Evolutionary conservation across 1,140 invertebrate genomes (phyloP).

Genomic region (Bathynomus jamesi): DNA sequence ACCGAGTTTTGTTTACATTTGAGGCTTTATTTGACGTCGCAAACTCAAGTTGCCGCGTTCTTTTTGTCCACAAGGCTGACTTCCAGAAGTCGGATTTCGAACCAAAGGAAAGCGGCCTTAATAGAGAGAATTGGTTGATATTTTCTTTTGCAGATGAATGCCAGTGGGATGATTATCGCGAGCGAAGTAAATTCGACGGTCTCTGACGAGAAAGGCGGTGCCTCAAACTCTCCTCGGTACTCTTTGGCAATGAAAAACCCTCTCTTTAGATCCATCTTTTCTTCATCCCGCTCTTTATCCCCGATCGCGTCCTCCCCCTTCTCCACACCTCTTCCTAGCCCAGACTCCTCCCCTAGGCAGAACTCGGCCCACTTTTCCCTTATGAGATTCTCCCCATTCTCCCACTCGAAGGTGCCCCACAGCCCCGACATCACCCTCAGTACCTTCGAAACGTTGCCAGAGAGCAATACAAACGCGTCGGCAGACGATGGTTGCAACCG

Average conservation of each 20-base stretch:
- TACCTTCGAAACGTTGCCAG: background rate
- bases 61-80: too few relatives aligned
- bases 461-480: background rate
- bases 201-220: background rate
- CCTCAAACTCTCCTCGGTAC: background rate
- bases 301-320: constrained; percentile 38
- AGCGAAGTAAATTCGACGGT: too few relatives aligned
- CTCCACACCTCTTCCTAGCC: constrained; percentile 29
- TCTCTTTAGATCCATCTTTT: background rate
- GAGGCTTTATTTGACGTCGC: too few relatives aligned
- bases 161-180: constrained; percentile 44
- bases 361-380: constrained; percentile 11
- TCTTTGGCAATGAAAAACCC: background rate
- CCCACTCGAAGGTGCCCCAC: background rate
- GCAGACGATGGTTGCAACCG: background rate
- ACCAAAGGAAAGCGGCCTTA: too few relatives aligned
- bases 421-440: background rate
- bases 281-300: constrained; percentile 33
- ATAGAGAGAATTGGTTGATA: too few relatives aligned
- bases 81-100: too few relatives aligned
- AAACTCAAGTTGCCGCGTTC: too few relatives aligned
- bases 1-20: too few relatives aligned
- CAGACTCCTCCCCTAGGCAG: constrained; percentile 30
- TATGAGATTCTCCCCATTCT: background rate
- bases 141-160: constrained; percentile 56